phyloP scores from a whole-genome alignment of 1,140 invertebrate species.

The Diploscapter pachys region DNA sequence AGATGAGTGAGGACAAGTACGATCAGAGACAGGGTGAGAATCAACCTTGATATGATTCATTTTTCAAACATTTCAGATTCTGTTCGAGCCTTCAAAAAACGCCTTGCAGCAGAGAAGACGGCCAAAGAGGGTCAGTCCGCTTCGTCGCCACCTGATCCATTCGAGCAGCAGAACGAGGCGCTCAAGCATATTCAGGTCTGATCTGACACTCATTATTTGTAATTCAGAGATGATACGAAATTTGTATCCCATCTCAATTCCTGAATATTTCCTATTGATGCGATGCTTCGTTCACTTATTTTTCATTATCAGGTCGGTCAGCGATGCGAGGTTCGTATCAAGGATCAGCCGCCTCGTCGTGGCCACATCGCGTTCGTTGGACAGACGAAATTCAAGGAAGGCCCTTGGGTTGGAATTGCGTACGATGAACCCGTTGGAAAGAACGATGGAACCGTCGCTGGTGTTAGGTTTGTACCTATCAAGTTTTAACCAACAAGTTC shows the following conservation, averaged over 20 bases:
- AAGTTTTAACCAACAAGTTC: background rate
- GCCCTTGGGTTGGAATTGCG: constrained; percentile 92
- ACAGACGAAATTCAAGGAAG: constrained; percentile 83
- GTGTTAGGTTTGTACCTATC: constrained; percentile 67
- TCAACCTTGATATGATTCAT: background rate
- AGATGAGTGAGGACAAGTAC: constrained; percentile 81
- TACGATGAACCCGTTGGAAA: constrained; percentile 91
- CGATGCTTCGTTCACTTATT: background rate
- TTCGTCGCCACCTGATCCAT: background rate
- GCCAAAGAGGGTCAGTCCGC: background rate
- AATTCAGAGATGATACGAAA: no score
- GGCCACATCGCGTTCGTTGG: constrained; percentile 88
- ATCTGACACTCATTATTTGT: no score
- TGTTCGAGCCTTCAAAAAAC: constrained; percentile 35
- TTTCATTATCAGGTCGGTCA: constrained; percentile 7
- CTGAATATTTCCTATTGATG: no score
- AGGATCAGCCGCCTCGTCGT: background rate
- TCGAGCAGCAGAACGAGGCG: constrained; percentile 5
- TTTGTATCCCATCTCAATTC: no score
- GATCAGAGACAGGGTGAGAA: constrained; percentile 66
- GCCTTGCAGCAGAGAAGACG: constrained; percentile 27
- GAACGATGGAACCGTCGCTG: constrained; percentile 91
- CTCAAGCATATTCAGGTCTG: constrained; percentile 9
- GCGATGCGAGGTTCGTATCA: constrained; percentile 15
- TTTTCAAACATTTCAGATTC: constrained; percentile 25